Base-by-base conservation (phyloP, 2,797 vertebrate species). In the Chaetophractus vellerosus region DNA sequence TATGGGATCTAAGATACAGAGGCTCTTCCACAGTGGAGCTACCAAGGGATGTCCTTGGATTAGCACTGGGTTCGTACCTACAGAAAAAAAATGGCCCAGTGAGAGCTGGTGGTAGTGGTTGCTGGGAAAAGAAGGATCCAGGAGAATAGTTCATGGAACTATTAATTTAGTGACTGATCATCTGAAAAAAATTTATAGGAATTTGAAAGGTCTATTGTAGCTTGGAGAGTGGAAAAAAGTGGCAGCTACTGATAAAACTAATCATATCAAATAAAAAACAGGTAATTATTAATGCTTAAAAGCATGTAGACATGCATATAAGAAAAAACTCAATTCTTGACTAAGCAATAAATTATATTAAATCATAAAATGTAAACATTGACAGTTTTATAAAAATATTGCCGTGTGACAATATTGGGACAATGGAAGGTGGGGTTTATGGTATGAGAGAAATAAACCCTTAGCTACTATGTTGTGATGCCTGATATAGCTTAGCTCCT, bases 71-170 rank as follows among this genome's bases (percentile, higher is more conserved):
- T 23, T 15, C 8, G 18, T 8, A 2, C 9, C 3, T 23, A 63
- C 31, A 72, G 19, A 38, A 38, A n/a, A 1, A 0, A 23, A 0
- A 1, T 52, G 21, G 1, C 2, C 4, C 6, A 6, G 3, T n/a
- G 7, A 2, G 5, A 24, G 4, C 28, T 50, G 19, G 10, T 36
- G 11, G 21, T 3, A 52, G 19, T 14, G 4, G 45, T 45, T 45
- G 45, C 45, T 45, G 45, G 8, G 45, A 6, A 31, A 5, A 33
- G 55, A 71, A 72, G 18, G 2, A 52, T 5, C 5, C 24, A 21
- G 23, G 38, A 69, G 33, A 28, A 45, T 69, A 24, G 24, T 41
- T 50, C 45, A 33, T 31, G 12, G 5, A 80, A 36, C 0, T 28
- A 28, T 41, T 26, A 28, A 9, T 64, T 64, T 69, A 4, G 1